Base-by-base conservation (phyloP, 2,113 vertebrate genomes). In the Lethenteron reissneri region DNA sequence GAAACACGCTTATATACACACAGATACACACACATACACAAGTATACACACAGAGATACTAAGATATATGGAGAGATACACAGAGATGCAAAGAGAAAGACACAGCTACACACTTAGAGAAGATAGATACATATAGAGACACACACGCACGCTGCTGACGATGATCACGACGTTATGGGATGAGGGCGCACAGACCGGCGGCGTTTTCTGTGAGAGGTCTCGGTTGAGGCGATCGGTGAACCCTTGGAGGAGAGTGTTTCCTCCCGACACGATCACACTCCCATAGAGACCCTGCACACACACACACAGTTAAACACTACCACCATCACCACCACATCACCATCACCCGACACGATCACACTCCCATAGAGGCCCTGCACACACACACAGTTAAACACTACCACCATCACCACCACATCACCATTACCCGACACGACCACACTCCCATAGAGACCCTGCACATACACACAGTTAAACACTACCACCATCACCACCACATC, bases 171-270 rank as follows among this genome's bases (percentile, higher is more conserved):
- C 5, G 41, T 41, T 41, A 4, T 41, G 41, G 41, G 41, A 41
- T 41, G 41, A 41, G 41, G 41, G 41, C 41, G 59, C 4, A 75
- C 79, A 85, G 79, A 99, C 94, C 7, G 92, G 94, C 71, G 94
- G 94, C 0, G 94, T 99, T 80, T 99, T 99, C 82, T 99, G 94
- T 73, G 94, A 99, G 8, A 99, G 85, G 76, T 99, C 94, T 78
- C 94, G 83, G 75, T 92, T 99, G 76, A 99, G 74, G 58, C 94
- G 82, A 78, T 99, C 94, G 14, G 92, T 99, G 80, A 99, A 99
- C 74, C 94, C 92, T 81, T 96, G 90, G 74, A 99, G 87, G 70
- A 99, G 82, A 0, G 94, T 99, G 81, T 97, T 99, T 78, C 94
- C 94, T 77, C 92, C 94, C 1, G 90, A 88, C 75, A 95, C 94